Evolutionary conservation across 1,140 invertebrate species (phyloP), one percentile per base, ranked within the genome.

Genomic region (Choristoneura fumiferana): DNA sequence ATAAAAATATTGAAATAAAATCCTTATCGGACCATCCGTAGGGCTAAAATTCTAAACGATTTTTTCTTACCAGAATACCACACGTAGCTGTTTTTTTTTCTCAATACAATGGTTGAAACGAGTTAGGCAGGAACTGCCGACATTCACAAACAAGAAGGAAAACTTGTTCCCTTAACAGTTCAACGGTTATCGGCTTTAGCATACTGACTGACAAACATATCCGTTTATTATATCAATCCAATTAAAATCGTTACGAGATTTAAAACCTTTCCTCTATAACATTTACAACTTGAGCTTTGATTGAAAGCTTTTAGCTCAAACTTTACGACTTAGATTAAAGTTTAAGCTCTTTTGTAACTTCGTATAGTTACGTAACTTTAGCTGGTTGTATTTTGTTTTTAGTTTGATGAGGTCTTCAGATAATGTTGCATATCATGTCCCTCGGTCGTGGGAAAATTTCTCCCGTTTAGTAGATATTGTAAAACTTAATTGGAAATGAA

Each of bases 371-470:
- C 12, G 22, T 29, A 49, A n/a, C n/a, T n/a, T n/a, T n/a, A 49
- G 43, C 14, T 49, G 43, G 12, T 49, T 22, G 17, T 49, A 29
- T 17, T 49, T 35, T 43, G 43, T 60, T 65, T 60, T 62, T 65
- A 43, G 59, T 58, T 54, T 69, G 67, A 68, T 71, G 67, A 72
- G 58, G 45, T 56, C 49, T 57, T 67, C 66, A 67, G 61, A 69
- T 71, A 69, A 57, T 55, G 57, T 38, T 65, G 65, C 54, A 66
- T 67, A 72, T 76, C 40, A 17, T 67, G 61, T n/a, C 61, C 56
- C 40, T 49, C 57, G 58, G 62, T 61, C 73, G 73, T 80, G 77
- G 63, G 75, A 80, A 76, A 80, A 69, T 80, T 76, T 78, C 75
- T 17, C 15, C 8, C 13, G 39, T 15, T 40, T 40, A 17, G 40